Evolutionary conservation across 2,113 vertebrate genomes (phyloP), one percentile per base, ranked within the genome.

Genomic region (Corapipo altera): DNA sequence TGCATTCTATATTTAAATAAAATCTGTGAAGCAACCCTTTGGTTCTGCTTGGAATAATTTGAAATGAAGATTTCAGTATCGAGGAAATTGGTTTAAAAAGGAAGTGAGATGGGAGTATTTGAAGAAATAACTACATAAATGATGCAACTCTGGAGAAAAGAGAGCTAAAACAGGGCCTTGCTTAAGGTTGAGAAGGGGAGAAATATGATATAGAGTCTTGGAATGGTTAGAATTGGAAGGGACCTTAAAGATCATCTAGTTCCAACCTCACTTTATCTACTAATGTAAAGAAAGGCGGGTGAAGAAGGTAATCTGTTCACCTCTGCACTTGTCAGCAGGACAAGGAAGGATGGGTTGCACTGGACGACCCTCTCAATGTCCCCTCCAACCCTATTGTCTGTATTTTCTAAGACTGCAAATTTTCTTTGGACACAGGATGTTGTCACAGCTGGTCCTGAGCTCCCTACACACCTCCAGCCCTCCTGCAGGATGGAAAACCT

Each of bases 71-170:
- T 39, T 65, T 83, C 30, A 46, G 13, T 39, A 73, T 17, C 43
- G 55, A 83, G 64, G 23, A 55, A 83, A 92, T 61, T 23, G 7
- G 1, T 46, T 88, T 55, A 2, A 66, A 64, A 58, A 54, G 30
- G 11, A 43, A 23, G 22, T 32, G 41, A 59, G 35, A 69, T 9
- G 20, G 0, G 0, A 86, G 9, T 0, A 3, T 35, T 33, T 39
- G 54, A 26, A 66, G 51, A 19, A 75, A 57, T 6, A 49, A 3
- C 0, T 11, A 52, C 8, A 64, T 5, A 32, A 54, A 37, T 30
- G 4, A 3, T 20, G 30, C 11, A 26, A 4, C 1, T 0, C 15
- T 44, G 21, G 26, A 39, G 46, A 52, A 84, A 66, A 43, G 43
- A 28, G 6, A 57, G 26, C 17, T 41, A 80, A 52, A 81, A 81